These are phyloP conservation scores for Rotaria sp. DNA, from an alignment of 2,888 invertebrate species.

Conservation along the genomic window DNA sequence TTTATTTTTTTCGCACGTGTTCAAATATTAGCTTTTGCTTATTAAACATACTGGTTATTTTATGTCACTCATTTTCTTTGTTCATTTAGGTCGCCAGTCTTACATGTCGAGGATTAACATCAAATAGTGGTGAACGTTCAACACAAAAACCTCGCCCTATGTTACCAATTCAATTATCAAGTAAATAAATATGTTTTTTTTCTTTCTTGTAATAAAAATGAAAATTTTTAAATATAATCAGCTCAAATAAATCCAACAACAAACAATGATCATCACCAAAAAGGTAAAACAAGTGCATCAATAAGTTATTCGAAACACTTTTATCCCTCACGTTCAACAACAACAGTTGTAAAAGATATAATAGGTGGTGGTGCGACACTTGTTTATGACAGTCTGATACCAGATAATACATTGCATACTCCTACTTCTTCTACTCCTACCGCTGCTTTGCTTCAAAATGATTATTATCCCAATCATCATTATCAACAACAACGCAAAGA, in stretches of 20 bases:
- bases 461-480: neutral
- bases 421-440: neutral
- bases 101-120: slow-evolving; percentile 20
- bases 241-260: neutral
- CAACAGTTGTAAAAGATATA: neutral
- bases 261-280: neutral
- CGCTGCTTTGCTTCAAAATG: neutral
- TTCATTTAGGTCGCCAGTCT: neutral
- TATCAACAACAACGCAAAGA: neutral
- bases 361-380: slow-evolving; percentile 2
- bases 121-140: neutral
- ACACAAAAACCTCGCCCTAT: neutral
- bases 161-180: neutral
- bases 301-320: neutral
- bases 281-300: neutral
- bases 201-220: neutral
- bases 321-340: neutral
- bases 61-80: neutral
- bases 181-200: neutral
- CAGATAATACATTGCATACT: neutral
- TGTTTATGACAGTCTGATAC: neutral
- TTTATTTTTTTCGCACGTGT: neutral
- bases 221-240: neutral
- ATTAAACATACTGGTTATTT: neutral
- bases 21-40: slow-evolving; percentile 7